Base-by-base conservation (phyloP, 2,888 invertebrate species). In the Trissonchulus sp. region DNA sequence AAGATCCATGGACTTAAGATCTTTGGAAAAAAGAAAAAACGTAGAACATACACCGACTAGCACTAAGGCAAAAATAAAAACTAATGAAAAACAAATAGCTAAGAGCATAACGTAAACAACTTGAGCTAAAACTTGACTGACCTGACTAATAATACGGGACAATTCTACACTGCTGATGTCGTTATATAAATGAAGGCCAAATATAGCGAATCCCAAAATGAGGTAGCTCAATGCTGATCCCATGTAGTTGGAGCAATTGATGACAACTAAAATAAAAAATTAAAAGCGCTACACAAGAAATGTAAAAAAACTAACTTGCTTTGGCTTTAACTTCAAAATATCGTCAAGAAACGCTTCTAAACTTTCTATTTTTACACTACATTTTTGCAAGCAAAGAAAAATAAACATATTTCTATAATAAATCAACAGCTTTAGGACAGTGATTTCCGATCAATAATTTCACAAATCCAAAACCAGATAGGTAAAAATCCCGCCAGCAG, bases 161-260 rank as follows among this genome's bases (percentile, higher is more conserved):
- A 89, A 81, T 75, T 88, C 87, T 1, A 86, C 79, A 0, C 87
- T 82, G 8, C 83, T 79, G 28, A 87, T 77, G 77, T 84, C 78
- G 78, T 88, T 86, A 81, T 88, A 89, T 18, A 80, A 75, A 68
- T 80, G 77, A 34, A 81, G 80, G 37, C 81, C 74, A 77, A 89
- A 89, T 75, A 89, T 86, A 0, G 89, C 88, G 75, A 88, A 81
- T 2, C 87, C 87, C 31, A 89, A 81, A 48, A 88, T 86, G 28
- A 89, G 80, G 81, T 88, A 89, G 78, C 88, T 88, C 8, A 89
- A 82, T 74, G 89, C 88, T 78, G 88, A 86, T 34, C 88, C 89
- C 62, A 88, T 81, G 81, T 89, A 89, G 79, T 88, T 88, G 80
- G 86, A 87, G 23, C 48, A 48, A 48, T 23, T 48, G 48, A 23